Conservation (phyloP, 2,888 invertebrate genomes). For the Galerucella calmariensis region DNA sequence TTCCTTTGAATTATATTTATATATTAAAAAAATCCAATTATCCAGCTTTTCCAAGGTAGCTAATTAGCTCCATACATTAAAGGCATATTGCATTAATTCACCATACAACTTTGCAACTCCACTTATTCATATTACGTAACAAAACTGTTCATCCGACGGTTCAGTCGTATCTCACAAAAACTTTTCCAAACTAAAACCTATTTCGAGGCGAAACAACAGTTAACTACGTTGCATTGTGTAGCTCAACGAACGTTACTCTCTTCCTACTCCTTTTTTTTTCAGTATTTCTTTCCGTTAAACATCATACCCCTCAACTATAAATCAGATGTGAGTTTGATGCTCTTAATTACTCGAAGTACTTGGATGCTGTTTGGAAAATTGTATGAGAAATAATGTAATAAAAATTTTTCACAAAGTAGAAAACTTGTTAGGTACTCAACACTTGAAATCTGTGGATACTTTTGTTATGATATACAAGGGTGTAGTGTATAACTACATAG, state of each 20-base stretch:
- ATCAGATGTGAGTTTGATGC: conserved; percentile 6
- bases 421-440: too few relatives aligned
- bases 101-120: conserved; percentile 19
- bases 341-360: not conserved
- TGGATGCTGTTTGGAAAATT: too few relatives aligned
- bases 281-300: not conserved
- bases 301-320: not conserved
- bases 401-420: too few relatives aligned
- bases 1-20: too few relatives aligned
- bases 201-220: conserved; percentile 25
- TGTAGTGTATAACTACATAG: too few relatives aligned
- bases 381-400: too few relatives aligned
- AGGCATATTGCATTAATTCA: not conserved
- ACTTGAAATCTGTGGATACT: too few relatives aligned
- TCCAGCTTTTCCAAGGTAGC: not conserved
- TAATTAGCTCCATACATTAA: not conserved
- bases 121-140: conserved; percentile 30
- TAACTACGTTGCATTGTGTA: conserved; percentile 22
- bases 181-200: conserved; percentile 23
- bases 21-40: conserved; percentile 1
- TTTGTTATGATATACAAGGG: too few relatives aligned
- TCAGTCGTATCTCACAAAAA: conserved; percentile 28
- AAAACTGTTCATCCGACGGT: conserved; percentile 27
- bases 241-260: not conserved
- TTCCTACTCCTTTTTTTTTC: not conserved